phyloP scores from a whole-genome alignment of 2,888 invertebrate species.

The Oxycera nigricornis region DNA sequence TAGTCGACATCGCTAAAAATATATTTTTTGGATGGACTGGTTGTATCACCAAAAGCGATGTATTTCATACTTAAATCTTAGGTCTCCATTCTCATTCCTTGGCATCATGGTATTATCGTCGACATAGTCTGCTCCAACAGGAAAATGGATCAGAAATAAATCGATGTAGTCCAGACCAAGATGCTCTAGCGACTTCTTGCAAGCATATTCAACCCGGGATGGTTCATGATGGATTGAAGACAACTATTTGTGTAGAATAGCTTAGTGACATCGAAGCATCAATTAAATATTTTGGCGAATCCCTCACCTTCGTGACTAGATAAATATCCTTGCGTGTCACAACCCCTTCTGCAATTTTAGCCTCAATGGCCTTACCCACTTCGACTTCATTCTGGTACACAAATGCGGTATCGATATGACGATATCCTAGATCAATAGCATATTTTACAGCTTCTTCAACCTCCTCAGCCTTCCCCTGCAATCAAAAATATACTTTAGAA shows the following conservation, averaged over 20 bases:
- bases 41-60: not conserved
- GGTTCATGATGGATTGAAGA: slow-evolving; percentile 63
- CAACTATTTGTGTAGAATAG: not conserved
- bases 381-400: slow-evolving; percentile 74
- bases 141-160: slow-evolving; percentile 83
- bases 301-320: slow-evolving; percentile 65
- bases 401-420: slow-evolving; percentile 72
- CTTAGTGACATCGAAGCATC: not conserved
- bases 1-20: slow-evolving; percentile 70
- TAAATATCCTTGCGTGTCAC: slow-evolving; percentile 74
- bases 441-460: slow-evolving; percentile 71
- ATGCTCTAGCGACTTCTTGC: slow-evolving; percentile 68
- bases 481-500: slow-evolving; percentile 62
- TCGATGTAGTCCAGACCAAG: slow-evolving; percentile 79
- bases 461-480: slow-evolving; percentile 65
- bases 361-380: slow-evolving; percentile 70
- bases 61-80: slow-evolving; percentile 11
- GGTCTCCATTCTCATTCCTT: slow-evolving; percentile 46
- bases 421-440: slow-evolving; percentile 77
- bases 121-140: slow-evolving; percentile 70
- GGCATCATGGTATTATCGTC: slow-evolving; percentile 53
- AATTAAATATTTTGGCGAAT: not conserved
- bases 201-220: slow-evolving; percentile 69
- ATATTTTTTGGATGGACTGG: not conserved
- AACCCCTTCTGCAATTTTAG: slow-evolving; percentile 69